These are phyloP conservation scores for Nixonia krombeini DNA, from an alignment of 1,140 invertebrate species.

Conservation along the genomic window DNA sequence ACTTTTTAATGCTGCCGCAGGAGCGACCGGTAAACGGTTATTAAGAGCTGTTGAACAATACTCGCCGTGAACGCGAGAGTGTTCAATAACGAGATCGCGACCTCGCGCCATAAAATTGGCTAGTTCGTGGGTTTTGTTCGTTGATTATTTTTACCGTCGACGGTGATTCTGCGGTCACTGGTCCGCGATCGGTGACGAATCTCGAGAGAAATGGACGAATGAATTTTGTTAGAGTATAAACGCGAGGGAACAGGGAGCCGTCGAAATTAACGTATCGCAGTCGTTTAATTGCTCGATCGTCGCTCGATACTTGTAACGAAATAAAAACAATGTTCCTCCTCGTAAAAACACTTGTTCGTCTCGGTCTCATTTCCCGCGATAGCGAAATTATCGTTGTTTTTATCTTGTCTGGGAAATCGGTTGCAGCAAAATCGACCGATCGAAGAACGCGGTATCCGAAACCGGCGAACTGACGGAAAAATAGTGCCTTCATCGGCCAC, in stretches of 20 bases:
- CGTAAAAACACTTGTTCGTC: too few species aligned
- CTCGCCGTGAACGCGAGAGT: conserved; percentile 31
- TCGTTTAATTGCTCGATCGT: conserved; percentile 18
- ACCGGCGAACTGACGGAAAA: too few species aligned
- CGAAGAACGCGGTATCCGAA: too few species aligned
- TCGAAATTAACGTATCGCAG: conserved; percentile 15
- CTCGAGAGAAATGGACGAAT: conserved; percentile 19
- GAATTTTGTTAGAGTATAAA: conserved; percentile 25
- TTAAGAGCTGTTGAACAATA: conserved; percentile 32
- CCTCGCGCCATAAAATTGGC: conserved; percentile 37
- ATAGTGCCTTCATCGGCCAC: too few species aligned
- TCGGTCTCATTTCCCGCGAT: too few species aligned
- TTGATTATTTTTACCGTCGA: conserved; percentile 43
- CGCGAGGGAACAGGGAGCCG: conserved; percentile 18
- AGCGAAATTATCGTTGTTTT: too few species aligned
- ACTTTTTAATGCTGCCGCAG: too few species aligned
- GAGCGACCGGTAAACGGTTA: conserved; percentile 22
- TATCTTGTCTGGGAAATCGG: too few species aligned
- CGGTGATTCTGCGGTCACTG: conserved; percentile 38
- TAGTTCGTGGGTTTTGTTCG: conserved; percentile 19
- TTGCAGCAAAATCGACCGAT: too few species aligned
- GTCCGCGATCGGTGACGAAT: conserved; percentile 17
- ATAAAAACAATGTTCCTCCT: too few species aligned
- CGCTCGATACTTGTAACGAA: too few species aligned
- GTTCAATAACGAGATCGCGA: conserved; percentile 40